phyloP scores from a whole-genome alignment of 1,140 invertebrate genomes.

The Capitella teleta region DNA sequence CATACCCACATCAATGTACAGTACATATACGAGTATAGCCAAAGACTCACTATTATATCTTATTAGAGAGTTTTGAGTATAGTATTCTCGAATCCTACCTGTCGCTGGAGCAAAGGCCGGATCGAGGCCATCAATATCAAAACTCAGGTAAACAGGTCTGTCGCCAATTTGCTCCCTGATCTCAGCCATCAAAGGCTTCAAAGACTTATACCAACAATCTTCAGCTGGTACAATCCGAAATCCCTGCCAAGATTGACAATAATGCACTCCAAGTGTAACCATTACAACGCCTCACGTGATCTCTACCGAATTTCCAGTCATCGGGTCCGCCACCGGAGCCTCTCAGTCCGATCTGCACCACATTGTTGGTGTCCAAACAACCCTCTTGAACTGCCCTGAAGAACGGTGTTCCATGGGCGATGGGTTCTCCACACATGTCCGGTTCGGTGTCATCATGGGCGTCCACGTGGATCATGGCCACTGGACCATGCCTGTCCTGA shows the following conservation, averaged over 20 bases:
- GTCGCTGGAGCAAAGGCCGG: conserved; percentile 75
- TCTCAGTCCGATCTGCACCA: conserved; percentile 40
- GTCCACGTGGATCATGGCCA: conserved; percentile 39
- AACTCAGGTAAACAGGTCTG: conserved; percentile 73
- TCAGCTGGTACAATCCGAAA: conserved; percentile 22
- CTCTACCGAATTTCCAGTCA: conserved; percentile 16
- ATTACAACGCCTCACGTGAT: not conserved
- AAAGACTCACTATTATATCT: no score
- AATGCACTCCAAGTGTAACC: not conserved
- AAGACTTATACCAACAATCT: conserved; percentile 31
- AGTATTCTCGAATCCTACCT: no score
- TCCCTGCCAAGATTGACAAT: conserved; percentile 14
- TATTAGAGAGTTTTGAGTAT: no score
- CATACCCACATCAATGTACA: no score
- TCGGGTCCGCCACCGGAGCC: conserved; percentile 22
- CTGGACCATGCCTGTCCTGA: conserved; percentile 37
- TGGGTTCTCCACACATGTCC: conserved; percentile 27
- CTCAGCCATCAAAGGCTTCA: conserved; percentile 28
- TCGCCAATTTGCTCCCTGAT: conserved; percentile 36
- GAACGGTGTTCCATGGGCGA: conserved; percentile 40
- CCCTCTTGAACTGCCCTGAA: conserved; percentile 37
- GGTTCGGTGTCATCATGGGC: conserved; percentile 36
- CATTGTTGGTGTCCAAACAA: conserved; percentile 31
- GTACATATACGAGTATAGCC: no score
- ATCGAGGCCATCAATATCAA: conserved; percentile 82